Evolutionary conservation across 2,888 invertebrate species (phyloP), one percentile per base, ranked within the genome.

Genomic region (Muscina levida): DNA sequence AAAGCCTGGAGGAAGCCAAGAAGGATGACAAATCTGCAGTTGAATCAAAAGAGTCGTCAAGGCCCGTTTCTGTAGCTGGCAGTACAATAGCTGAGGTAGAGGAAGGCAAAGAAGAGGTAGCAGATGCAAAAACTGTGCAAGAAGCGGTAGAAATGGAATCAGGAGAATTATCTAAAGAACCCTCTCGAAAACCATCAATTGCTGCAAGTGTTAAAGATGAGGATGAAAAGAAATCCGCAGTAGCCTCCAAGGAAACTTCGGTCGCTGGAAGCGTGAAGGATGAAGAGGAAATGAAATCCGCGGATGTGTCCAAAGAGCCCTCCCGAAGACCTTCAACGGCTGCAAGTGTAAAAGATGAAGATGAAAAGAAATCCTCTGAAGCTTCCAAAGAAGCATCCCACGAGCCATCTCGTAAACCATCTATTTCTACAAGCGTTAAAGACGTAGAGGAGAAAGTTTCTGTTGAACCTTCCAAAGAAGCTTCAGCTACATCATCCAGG

Each of bases 311-410:
- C 0, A 80, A 78, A 31, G 77, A 82, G 1, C 42, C 59, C 44
- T 83, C 80, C 13, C 79, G 82, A 10, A 77, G 80, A 22, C 51
- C 78, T 0, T 77, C 78, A 31, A n/a, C 59, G 2, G 71, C 56
- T 1, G 82, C 76, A 4, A 83, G 72, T 13, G 79, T 75, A 5
- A 82, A 77, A 3, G 85, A 86, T 1, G 82, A 77, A 4, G 83
- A 73, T 13, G 79, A 76, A 5, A 82, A 77, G 0, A 83, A 77
- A 72, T 83, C 79, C 31, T 48, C 75, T 2, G 56, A 51, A 10
- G 13, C 53, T n/a, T 83, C 83, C 39, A 57, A 44, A 56, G 56
- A 37, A 17, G 79, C 51, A 26, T 76, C 79, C 0, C 82, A 82
- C 31, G 82, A 81, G 51, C 48, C 37, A 1, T 84, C 83, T 3